These are phyloP conservation scores for Ferdinandea cuprea DNA, from an alignment of 2,888 invertebrate species.

Conservation along the genomic window DNA sequence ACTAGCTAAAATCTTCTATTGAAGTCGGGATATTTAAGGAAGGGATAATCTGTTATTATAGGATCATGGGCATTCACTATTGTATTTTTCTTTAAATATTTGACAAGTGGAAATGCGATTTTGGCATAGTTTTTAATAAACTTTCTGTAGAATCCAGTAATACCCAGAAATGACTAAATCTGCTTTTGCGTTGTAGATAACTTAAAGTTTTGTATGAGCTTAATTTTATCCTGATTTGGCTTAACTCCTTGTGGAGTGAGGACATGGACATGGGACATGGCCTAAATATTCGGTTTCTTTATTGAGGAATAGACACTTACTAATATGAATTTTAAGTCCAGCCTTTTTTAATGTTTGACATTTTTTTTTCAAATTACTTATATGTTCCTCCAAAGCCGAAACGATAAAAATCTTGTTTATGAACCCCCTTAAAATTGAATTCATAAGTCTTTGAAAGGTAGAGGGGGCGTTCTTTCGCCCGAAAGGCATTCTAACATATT, in stretches of 20 bases:
- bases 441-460: constrained; percentile 5
- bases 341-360: too few species aligned
- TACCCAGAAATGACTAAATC: neutral
- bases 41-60: neutral
- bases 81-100: too few species aligned
- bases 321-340: too few species aligned
- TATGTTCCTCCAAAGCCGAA: neutral
- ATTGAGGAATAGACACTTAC: too few species aligned
- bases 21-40: constrained; percentile 1
- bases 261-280: too few species aligned
- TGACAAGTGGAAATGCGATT: neutral
- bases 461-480: constrained; percentile 3
- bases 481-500: neutral
- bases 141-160: too few species aligned
- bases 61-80: neutral
- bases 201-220: constrained; percentile 3
- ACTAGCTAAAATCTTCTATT: constrained; percentile 3
- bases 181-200: constrained; percentile 13
- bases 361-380: neutral
- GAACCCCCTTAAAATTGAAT: neutral
- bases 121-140: neutral
- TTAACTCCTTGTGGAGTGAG: constrained; percentile 16
- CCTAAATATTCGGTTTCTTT: neutral
- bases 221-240: constrained; percentile 6
- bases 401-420: constrained; percentile 1